Conservation (phyloP, 1,140 invertebrate genomes). For the Calephelis virginiensis region DNA sequence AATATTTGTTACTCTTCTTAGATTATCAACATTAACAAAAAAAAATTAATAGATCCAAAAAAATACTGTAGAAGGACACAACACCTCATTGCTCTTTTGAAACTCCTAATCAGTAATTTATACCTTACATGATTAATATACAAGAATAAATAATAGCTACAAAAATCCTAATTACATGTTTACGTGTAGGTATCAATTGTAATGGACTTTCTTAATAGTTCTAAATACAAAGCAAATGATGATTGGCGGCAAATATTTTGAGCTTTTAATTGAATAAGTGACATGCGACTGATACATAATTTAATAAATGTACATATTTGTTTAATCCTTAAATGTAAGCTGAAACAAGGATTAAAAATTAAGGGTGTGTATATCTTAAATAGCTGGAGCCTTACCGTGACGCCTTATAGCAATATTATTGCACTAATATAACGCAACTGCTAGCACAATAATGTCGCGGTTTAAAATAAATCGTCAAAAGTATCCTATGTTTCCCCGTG, state of each 20-base stretch:
- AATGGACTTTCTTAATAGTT: not conserved
- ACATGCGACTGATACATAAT: conserved; percentile 45
- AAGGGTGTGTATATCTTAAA: not conserved
- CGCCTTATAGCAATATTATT: no score
- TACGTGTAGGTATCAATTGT: not conserved
- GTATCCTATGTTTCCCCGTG: no score
- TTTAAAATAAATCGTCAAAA: no score
- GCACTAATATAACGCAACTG: no score
- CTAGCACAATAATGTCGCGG: no score
- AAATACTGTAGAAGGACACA: no score
- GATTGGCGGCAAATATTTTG: conserved; percentile 26
- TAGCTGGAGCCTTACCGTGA: no score
- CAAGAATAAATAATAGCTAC: not conserved
- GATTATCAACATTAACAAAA: no score
- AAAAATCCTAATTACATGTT: not conserved
- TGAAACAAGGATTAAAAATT: not conserved
- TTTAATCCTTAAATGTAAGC: conserved; percentile 11
- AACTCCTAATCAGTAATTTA: no score
- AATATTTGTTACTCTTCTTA: no score
- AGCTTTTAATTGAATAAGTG: conserved; percentile 43
- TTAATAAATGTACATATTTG: conserved; percentile 27
- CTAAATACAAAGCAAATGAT: not conserved
- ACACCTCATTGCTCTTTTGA: no score
- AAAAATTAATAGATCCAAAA: no score
- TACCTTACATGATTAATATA: not conserved